These are phyloP conservation scores for Harmothoe impar DNA, from an alignment of 2,888 invertebrate genomes.

Conservation along the genomic window DNA sequence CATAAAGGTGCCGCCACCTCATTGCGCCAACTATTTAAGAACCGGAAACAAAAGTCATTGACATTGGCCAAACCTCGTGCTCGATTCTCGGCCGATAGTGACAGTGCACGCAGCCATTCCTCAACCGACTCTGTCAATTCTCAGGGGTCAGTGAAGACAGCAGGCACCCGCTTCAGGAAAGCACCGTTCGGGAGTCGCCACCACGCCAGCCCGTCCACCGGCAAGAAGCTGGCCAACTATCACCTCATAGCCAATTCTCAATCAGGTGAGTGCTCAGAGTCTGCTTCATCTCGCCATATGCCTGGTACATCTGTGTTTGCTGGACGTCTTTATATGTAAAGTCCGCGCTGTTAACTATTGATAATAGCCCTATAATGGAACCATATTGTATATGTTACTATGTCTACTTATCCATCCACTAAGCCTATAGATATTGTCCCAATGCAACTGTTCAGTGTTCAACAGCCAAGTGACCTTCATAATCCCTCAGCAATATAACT, in stretches of 20 bases:
- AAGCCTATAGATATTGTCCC: not conserved
- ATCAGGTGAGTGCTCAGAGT: conserved; percentile 76
- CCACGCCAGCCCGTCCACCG: conserved; percentile 81
- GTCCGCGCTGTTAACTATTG: not conserved
- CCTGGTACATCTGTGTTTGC: not conserved
- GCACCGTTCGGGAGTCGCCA: conserved; percentile 77
- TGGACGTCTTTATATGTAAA: not conserved
- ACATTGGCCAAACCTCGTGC: conserved; percentile 63
- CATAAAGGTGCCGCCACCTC: conserved; percentile 46
- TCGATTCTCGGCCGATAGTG: conserved; percentile 72
- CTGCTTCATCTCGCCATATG: not conserved
- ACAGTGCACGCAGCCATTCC: conserved; percentile 78
- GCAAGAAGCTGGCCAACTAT: conserved; percentile 80
- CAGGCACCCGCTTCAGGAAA: conserved; percentile 79
- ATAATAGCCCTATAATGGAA: no score
- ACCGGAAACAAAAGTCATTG: conserved; percentile 62
- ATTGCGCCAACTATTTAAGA: conserved; percentile 60
- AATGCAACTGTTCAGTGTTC: not conserved
- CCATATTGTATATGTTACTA: not conserved
- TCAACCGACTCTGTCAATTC: conserved; percentile 81
- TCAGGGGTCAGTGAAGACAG: conserved; percentile 77
- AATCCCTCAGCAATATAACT: not conserved
- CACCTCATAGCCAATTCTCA: conserved; percentile 80
- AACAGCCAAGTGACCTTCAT: conserved; percentile 48
- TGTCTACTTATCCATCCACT: conserved; percentile 1